Conservation (phyloP, 2,797 vertebrate genomes). For the Adelosebastes latens region DNA sequence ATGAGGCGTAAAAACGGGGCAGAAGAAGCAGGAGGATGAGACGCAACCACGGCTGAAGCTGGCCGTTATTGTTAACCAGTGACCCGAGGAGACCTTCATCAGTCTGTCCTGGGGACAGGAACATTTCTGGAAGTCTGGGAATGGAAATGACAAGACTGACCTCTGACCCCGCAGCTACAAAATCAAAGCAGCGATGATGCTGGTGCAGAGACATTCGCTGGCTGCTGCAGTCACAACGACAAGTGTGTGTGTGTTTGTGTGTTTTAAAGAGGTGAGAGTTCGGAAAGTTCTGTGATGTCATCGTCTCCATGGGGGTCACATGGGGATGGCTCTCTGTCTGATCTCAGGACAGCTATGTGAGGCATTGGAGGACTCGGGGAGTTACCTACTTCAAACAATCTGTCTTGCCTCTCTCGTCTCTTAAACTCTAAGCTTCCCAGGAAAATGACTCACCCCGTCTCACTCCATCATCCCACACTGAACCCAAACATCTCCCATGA, state of each 20-base stretch:
- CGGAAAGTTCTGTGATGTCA: constrained; percentile 62
- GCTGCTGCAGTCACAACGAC: neutral
- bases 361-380: constrained; percentile 15
- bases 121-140: neutral
- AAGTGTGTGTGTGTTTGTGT: neutral
- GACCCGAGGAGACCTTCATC: too few relatives aligned
- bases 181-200: constrained; percentile 2
- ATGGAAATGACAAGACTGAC: neutral
- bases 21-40: too few relatives aligned
- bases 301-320: constrained; percentile 9
- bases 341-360: constrained; percentile 38
- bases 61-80: too few relatives aligned
- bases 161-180: constrained; percentile 10
- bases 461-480: constrained; percentile 3
- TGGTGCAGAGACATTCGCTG: neutral
- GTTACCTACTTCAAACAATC: constrained; percentile 8
- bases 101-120: neutral
- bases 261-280: constrained; percentile 21
- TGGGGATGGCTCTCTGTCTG: constrained; percentile 7
- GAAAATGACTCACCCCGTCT: constrained; percentile 9
- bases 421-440: constrained; percentile 27
- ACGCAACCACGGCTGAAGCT: too few relatives aligned
- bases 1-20: too few relatives aligned
- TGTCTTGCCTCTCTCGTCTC: constrained; percentile 14
- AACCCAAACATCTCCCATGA: constrained; percentile 2